These are phyloP conservation scores for Cantharis nigra DNA, from an alignment of 2,888 invertebrate species.

Conservation along the genomic window DNA sequence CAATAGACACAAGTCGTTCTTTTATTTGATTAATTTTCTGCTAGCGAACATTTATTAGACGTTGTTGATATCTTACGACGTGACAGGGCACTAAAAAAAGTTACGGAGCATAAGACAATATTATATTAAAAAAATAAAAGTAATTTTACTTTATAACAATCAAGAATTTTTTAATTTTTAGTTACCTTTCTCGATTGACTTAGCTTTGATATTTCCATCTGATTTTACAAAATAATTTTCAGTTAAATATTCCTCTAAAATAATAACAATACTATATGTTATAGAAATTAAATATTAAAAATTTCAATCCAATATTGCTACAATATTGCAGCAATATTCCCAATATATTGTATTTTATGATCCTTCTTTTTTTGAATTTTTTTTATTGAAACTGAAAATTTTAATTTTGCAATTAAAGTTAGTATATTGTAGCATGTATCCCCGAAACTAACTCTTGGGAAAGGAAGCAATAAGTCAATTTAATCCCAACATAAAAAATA, in stretches of 20 bases:
- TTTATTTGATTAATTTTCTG: slow-evolving; percentile 15
- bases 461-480: background rate
- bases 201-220: no score
- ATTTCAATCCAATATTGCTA: no score
- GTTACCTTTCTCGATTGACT: no score
- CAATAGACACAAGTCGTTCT: slow-evolving; percentile 13
- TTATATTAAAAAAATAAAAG: background rate
- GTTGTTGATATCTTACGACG: background rate
- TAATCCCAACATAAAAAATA: background rate
- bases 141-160: background rate
- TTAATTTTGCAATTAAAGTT: background rate
- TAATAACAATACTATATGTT: no score
- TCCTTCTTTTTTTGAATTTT: no score
- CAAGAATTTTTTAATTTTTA: background rate
- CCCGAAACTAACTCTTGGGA: background rate
- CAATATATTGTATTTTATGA: no score
- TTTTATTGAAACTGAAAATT: background rate
- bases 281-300: no score
- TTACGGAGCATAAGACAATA: background rate
- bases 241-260: no score
- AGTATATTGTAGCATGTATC: no score
- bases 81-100: background rate
- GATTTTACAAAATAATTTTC: no score
- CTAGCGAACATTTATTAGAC: slow-evolving; percentile 1
- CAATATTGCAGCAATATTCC: no score